Percentiles rank a stretch among this genome's conserved stretches.
Conservation (phyloP, 2,888 invertebrate species). For the Orthosia gothica region DNA sequence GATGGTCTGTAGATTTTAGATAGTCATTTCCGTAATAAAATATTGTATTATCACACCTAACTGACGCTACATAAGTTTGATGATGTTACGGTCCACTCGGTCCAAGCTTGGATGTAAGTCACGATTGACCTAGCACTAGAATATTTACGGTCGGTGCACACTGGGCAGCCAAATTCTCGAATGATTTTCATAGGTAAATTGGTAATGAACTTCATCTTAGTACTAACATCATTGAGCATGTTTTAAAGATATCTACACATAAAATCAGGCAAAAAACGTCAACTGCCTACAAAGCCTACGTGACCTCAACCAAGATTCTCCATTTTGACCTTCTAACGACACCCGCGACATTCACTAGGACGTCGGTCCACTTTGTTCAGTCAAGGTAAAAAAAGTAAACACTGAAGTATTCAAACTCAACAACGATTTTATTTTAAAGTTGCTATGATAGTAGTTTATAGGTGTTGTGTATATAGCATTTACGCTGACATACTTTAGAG, state of each 20-base stretch:
- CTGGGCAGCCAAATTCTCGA: not conserved
- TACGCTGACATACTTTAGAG: not conserved
- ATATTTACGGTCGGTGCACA: not conserved
- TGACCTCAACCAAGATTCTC: conserved; percentile 9
- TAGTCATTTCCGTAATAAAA: not conserved
- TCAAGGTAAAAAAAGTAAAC: conserved; percentile 16
- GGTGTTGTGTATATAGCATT: too few species aligned
- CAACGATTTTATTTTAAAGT: not conserved
- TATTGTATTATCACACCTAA: not conserved
- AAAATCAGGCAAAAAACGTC: not conserved
- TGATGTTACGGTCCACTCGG: not conserved
- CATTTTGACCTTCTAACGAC: conserved; percentile 13
- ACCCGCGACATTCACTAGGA: not conserved
- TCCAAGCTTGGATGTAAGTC: not conserved
- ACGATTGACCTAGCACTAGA: not conserved
- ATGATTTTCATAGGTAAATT: not conserved
- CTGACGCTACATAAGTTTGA: not conserved
- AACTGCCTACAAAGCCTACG: not conserved
- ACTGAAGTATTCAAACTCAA: not conserved
- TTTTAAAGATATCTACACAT: not conserved
- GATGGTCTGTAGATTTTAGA: not conserved
- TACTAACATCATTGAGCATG: too few species aligned
- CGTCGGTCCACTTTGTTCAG: conserved; percentile 2
- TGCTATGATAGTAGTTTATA: not conserved
- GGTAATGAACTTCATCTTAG: not conserved